Conservation (phyloP, 1,140 invertebrate species). For the Drosophila rufa region DNA sequence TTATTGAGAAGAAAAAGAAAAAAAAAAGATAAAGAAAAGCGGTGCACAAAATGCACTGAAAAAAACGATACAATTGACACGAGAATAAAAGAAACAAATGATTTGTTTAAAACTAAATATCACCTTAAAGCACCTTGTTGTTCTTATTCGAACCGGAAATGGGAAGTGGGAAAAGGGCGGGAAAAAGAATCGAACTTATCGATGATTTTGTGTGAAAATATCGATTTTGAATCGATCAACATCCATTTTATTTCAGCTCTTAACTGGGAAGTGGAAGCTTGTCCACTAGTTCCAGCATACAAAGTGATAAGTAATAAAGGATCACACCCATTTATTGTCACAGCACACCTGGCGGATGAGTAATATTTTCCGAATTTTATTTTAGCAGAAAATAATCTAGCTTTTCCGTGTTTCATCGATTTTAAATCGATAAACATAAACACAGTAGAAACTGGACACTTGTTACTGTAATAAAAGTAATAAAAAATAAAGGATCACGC, state of each 20-base stretch:
- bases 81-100: conserved; percentile 68
- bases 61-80: conserved; percentile 24
- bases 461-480: background rate
- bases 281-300: background rate
- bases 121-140: conserved; percentile 25
- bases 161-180: background rate
- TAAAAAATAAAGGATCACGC: background rate
- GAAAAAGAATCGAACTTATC: background rate
- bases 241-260: background rate
- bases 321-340: background rate
- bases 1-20: conserved; percentile 10
- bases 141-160: conserved; percentile 39
- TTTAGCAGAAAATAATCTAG: background rate
- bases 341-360: background rate
- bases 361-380: background rate
- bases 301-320: background rate
- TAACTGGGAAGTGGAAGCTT: background rate
- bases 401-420: background rate
- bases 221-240: background rate
- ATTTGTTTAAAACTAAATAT: conserved; percentile 65
- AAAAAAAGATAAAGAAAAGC: conserved; percentile 9
- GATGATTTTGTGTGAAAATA: background rate
- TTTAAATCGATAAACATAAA: background rate
- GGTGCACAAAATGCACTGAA: conserved; percentile 13
- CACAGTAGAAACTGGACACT: background rate